A percentile compares a stretch with the other conserved stretches of the same genome.
phyloP scores from a whole-genome alignment of 2,797 vertebrate species.

The Linurgus olivaceus region DNA sequence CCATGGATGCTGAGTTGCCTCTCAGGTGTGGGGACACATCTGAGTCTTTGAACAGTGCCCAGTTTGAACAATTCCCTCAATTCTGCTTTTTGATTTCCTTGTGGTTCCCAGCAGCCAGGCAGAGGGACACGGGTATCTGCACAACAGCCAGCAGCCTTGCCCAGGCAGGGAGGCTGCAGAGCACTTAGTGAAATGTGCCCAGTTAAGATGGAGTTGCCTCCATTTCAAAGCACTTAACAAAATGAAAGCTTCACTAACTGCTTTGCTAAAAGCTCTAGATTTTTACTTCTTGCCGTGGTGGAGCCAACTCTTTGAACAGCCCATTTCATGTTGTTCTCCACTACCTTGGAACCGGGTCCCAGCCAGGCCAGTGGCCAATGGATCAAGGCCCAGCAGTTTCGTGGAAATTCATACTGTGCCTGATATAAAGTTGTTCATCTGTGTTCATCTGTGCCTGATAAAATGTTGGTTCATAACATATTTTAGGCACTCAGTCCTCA shows the following conservation, averaged over 20 bases:
- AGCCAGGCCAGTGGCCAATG: not conserved
- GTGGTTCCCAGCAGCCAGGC: not conserved
- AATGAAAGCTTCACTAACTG: not conserved
- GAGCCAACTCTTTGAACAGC: not conserved
- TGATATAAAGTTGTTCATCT: not conserved
- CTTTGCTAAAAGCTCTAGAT: not conserved
- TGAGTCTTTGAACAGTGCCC: not conserved
- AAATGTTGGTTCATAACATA: not conserved
- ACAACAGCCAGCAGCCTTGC: fast-evolving
- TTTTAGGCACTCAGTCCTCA: not conserved
- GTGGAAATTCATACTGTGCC: not conserved
- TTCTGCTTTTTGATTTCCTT: not conserved
- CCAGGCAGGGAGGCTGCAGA: not conserved
- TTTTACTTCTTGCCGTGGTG: not conserved
- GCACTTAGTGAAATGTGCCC: not conserved
- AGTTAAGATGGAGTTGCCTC: not conserved
- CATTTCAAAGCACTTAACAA: not conserved
- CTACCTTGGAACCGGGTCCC: not conserved
- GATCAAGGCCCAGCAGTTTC: not conserved
- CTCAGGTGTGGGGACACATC: not conserved
- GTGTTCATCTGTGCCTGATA: not conserved
- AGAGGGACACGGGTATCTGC: not conserved
- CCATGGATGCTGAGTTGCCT: not conserved
- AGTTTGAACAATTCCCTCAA: not conserved
- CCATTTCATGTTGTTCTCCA: not conserved